Conservation (phyloP, 2,888 invertebrate species). For the Dicyrtoma fusca region DNA sequence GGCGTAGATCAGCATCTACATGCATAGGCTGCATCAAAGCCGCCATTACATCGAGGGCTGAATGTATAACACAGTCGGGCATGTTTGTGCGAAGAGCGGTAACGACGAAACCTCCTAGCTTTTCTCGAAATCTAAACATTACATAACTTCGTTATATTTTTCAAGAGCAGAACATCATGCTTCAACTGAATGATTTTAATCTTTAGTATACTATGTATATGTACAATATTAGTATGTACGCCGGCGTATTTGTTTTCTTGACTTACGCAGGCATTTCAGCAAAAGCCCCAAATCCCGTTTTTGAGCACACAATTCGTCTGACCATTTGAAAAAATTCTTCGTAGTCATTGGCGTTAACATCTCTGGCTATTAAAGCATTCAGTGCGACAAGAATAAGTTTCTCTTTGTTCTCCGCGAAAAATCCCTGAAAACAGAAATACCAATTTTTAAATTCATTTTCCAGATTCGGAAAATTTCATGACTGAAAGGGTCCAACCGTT, state of each 20-base stretch:
- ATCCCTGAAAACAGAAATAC: slow-evolving; percentile 72
- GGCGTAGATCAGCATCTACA: slow-evolving; percentile 91
- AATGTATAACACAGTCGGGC: slow-evolving; percentile 88
- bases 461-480: no score
- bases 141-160: no score
- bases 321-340: slow-evolving; percentile 96
- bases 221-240: no score
- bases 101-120: slow-evolving; percentile 89
- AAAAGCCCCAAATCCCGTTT: slow-evolving; percentile 96
- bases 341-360: slow-evolving; percentile 67
- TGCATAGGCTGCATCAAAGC: slow-evolving; percentile 98
- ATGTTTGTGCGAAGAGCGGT: slow-evolving; percentile 79
- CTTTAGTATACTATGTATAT: no score
- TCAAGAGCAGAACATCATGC: background rate
- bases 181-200: no score
- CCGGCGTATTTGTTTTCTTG: no score
- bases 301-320: slow-evolving; percentile 90
- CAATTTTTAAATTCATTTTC: no score
- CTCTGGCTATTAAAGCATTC: slow-evolving; percentile 77
- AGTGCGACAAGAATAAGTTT: slow-evolving; percentile 92
- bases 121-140: slow-evolving; percentile 89
- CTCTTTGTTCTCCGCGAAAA: slow-evolving; percentile 98
- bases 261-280: slow-evolving; percentile 80
- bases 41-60: slow-evolving; percentile 95
- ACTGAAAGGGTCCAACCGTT: background rate